Conservation (phyloP, 2,113 vertebrate species). For the Arizona elegans region DNA sequence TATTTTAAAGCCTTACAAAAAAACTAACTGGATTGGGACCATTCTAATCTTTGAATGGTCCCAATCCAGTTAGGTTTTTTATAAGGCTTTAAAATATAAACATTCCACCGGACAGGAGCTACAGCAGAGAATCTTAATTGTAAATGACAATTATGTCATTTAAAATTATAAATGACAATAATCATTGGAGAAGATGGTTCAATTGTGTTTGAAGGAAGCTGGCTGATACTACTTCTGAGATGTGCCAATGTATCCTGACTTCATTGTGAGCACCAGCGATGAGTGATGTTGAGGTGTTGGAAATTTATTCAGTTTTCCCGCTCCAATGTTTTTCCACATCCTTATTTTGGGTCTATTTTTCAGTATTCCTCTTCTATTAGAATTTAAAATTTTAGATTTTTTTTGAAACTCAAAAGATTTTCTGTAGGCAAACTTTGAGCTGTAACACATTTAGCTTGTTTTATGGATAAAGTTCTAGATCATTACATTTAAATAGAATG, state of each 20-base stretch:
- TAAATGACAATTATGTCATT: too few species aligned
- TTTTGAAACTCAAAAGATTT: neutral
- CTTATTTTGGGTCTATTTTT: neutral
- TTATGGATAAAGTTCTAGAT: neutral
- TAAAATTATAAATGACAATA: too few species aligned
- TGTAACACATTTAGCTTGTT: neutral
- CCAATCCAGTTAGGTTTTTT: too few species aligned
- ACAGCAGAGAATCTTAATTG: too few species aligned
- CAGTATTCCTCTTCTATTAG: neutral
- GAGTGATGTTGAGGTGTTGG: neutral
- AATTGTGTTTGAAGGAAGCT: neutral
- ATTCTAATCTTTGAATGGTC: too few species aligned
- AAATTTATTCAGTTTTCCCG: neutral
- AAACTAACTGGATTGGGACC: too few species aligned
- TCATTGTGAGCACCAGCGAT: neutral
- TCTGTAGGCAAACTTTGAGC: neutral
- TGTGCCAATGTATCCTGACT: neutral
- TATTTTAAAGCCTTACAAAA: too few species aligned
- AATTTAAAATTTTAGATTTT: neutral
- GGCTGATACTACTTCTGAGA: neutral
- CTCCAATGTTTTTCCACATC: neutral
- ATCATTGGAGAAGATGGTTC: neutral
- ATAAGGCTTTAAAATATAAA: too few species aligned
- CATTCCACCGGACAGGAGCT: too few species aligned
- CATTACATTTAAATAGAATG: constrained; percentile 10